These are phyloP conservation scores for Brachypalpus laphriformis DNA, from an alignment of 2,888 invertebrate genomes.

Conservation along the genomic window DNA sequence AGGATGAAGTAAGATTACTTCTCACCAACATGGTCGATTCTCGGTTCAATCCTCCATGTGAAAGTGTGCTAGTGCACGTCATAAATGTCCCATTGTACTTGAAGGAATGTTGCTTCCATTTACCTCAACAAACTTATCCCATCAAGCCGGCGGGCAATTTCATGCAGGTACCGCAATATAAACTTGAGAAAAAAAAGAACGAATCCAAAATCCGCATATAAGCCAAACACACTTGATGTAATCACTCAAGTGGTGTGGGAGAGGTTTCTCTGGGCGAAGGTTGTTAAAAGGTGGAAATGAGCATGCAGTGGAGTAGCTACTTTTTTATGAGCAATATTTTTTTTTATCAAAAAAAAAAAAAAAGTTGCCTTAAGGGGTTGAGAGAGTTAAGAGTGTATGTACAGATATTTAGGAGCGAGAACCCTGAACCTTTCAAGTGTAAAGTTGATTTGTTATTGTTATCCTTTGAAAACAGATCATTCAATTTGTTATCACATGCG, in stretches of 20 bases:
- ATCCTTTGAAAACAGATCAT: neutral
- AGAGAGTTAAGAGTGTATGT: neutral
- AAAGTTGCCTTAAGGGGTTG: neutral
- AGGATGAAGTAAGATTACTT: slow-evolving; percentile 1
- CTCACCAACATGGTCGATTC: neutral
- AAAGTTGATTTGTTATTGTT: slow-evolving; percentile 28
- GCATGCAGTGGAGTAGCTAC: slow-evolving; percentile 36
- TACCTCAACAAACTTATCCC: slow-evolving; percentile 35
- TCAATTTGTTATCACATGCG: neutral
- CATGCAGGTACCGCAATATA: slow-evolving; percentile 44
- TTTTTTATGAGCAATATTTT: slow-evolving; percentile 21
- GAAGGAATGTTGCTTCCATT: slow-evolving; percentile 25
- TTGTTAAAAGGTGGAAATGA: slow-evolving; percentile 41
- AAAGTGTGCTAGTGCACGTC: neutral
- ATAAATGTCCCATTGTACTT: slow-evolving; percentile 33
- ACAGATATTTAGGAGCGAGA: neutral
- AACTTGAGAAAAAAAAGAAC: neutral
- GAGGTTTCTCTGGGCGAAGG: neutral
- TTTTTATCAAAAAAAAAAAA: neutral
- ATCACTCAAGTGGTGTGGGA: slow-evolving; percentile 9
- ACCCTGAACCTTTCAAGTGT: slow-evolving; percentile 13
- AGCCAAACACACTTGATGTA: slow-evolving; percentile 28
- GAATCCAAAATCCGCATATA: slow-evolving; percentile 8
- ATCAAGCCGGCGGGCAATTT: slow-evolving; percentile 48
- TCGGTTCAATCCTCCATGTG: neutral